phyloP scores from a whole-genome alignment of 2,113 vertebrate species.

The Trichechus manatus region DNA sequence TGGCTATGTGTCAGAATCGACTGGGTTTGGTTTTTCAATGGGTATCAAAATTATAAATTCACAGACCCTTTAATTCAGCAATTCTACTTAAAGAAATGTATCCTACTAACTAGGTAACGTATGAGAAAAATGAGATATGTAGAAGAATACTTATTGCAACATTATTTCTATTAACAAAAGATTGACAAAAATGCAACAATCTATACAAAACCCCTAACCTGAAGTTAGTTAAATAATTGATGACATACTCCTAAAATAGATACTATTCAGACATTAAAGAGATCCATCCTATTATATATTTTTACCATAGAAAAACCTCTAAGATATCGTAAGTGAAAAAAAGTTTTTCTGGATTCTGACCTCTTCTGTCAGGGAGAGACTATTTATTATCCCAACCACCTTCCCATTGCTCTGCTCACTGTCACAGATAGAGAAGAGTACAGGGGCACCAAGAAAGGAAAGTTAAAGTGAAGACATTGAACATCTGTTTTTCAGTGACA shows the following conservation, averaged over 20 bases:
- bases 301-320: background rate
- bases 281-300: background rate
- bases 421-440: no score
- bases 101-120: background rate
- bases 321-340: background rate
- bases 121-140: background rate
- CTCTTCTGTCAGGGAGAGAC: background rate
- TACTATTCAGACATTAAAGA: background rate
- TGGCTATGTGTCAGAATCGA: no score
- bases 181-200: background rate
- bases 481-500: background rate
- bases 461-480: background rate
- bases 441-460: background rate
- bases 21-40: no score
- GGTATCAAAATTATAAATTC: background rate
- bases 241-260: background rate
- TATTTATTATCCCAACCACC: background rate
- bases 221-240: background rate
- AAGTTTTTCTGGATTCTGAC: slow-evolving; percentile 34
- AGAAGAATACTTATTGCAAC: background rate
- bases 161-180: background rate
- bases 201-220: background rate
- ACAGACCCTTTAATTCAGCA: background rate
- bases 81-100: background rate
- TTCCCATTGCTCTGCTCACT: background rate